Evolutionary conservation across 2,888 invertebrate species (phyloP), one percentile per base, ranked within the genome.

Genomic region (Eupeodes latifasciatus): DNA sequence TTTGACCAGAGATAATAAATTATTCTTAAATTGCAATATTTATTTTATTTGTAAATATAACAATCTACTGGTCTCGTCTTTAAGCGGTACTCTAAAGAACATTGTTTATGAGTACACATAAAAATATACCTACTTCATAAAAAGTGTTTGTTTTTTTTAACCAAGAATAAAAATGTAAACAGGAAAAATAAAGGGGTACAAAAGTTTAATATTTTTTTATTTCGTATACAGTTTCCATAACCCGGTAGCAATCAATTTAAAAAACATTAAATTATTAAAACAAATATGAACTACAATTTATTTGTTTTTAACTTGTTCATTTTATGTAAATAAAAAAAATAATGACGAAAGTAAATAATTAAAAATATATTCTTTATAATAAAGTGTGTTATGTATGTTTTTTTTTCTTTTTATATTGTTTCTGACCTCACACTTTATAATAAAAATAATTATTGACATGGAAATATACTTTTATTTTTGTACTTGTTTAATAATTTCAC

Each of bases 401-500:
- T 27, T 2, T 2, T 47, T 27, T 19, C 27, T 64, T 12, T 19
- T 75, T 10, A 62, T 40, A 27, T 53, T 75, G 9, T 51, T 36
- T 66, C 74, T 81, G 81, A 81, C 74, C 81, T 80, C 72, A 55
- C 47, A 16, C 55, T 40, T 47, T 5, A 59, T 59, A 19, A 14
- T 64, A 40, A 40, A 1, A 40, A 40, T 40, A 4, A 40, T n/a
- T 36, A 71, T 64, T 55, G 16, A 12, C 72, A 72, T 80, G 62
- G 19, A 69, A 78, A 67, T 78, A 67, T 78, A 59, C 51, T 47
- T 11, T 16, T 62, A 27, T 51, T 69, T 34, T 27, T 66, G 27
- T 47, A 27, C 27, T 27, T 64, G 11, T 64, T 47, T 47, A 57
- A 36, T 71, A 57, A n/a, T 44, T 69, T 71, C 27, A n/a, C 11